Base-by-base conservation (phyloP, 2,888 invertebrate species). In the Antitype chi region DNA sequence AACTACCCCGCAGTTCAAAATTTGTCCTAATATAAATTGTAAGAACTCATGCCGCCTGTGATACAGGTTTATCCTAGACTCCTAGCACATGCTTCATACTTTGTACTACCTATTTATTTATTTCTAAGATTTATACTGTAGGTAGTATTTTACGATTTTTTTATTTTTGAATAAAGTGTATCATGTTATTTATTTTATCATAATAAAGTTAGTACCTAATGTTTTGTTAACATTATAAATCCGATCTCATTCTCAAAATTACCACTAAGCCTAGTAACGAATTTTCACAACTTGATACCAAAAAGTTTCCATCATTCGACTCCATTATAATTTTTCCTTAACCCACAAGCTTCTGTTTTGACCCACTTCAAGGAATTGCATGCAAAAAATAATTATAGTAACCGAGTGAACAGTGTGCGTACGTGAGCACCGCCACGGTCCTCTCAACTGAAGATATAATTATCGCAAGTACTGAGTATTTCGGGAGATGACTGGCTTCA, bases 341-440 rank as follows among this genome's bases (percentile, higher is more conserved):
- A 66, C 57, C 70, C 53, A n/a, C 57, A 60, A 76, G 23, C 20
- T 59, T 69, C 83, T 70, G 60, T 23, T 70, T 9, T 52, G 62
- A 53, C 52, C 53, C 32, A 62, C 8, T 86, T 84, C 86, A 66
- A 70, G 66, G 80, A 86, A 84, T 70, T 32, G 32, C 59, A 70
- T 60, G 82, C 32, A 74, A 69, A 74, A 73, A 62, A 66, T 67
- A 74, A 82, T 70, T 5, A 81, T 17, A 53, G 20, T 66, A 62
- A 38, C 67, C 62, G 57, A 68, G 68, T 66, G n/a, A 76, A 57
- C 28, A 64, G n/a, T 47, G 38, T 72, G 83, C 84, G 83, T 86
- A 84, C 86, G 84, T 84, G 86, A 69, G 80, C 1, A 55, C 17
- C 11, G 84, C 83, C 84, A 83, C 86, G 86, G 15, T 74, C 71